phyloP scores from a whole-genome alignment of 2,113 vertebrate species.

The Neomonachus schauinslandi region DNA sequence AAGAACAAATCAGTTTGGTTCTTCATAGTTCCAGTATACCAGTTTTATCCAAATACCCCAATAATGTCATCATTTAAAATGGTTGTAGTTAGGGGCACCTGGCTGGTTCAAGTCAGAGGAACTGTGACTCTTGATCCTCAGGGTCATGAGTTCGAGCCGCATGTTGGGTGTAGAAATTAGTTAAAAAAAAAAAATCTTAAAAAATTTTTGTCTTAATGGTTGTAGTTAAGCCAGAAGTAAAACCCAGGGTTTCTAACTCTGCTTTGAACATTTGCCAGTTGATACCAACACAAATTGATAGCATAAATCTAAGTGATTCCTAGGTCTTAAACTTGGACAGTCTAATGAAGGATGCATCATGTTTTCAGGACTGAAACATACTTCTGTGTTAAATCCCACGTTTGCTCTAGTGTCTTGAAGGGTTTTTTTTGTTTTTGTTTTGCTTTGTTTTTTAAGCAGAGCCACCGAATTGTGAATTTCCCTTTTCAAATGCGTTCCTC shows the following conservation, averaged over 20 bases:
- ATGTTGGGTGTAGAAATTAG: not conserved
- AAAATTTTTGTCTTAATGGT: not conserved
- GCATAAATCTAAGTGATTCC: not conserved
- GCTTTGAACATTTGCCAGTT: not conserved
- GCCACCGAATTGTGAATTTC: constrained; percentile 51
- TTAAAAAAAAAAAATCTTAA: not conserved
- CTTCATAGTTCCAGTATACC: not conserved
- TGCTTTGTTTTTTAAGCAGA: constrained; percentile 41
- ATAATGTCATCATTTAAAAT: not conserved
- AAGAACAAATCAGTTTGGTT: not conserved
- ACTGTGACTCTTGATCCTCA: not conserved
- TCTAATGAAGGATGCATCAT: not conserved
- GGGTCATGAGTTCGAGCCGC: not conserved
- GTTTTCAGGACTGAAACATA: not conserved
- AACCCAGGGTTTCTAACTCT: not conserved
- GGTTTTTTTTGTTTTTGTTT: not conserved
- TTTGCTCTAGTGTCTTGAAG: constrained; percentile 13
- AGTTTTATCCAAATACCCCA: not conserved
- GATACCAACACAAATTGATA: not conserved
- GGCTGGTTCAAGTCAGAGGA: not conserved
- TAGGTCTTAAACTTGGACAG: not conserved
- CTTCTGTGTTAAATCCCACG: not conserved
- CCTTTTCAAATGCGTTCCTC: constrained; percentile 48
- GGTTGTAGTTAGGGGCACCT: not conserved
- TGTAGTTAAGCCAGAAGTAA: constrained; percentile 2